Conservation (phyloP, 37 sponge, comb jelly and placozoan species). For the Ephydatia muelleri region DNA sequence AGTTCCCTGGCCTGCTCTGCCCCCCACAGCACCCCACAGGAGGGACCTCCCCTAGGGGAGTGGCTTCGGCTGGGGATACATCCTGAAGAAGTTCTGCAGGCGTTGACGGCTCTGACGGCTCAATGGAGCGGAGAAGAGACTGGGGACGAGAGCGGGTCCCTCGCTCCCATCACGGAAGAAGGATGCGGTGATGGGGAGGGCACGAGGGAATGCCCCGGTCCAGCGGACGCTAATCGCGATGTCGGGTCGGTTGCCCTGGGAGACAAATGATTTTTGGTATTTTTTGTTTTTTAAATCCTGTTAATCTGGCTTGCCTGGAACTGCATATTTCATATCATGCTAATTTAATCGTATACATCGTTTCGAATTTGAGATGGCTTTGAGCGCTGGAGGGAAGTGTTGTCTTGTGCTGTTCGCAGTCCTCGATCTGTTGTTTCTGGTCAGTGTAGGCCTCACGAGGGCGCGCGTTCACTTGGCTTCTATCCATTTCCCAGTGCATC, state of each 20-base stretch:
- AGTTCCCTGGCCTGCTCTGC: slow-evolving; percentile 26
- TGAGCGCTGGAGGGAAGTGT: neutral
- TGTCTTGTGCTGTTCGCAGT: slow-evolving; percentile 6
- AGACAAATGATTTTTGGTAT: too few species aligned
- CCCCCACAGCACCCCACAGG: slow-evolving; percentile 44
- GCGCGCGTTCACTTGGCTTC: neutral
- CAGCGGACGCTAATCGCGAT: too few species aligned
- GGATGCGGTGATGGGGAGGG: too few species aligned
- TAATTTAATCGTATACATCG: too few species aligned
- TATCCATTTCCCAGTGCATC: neutral
- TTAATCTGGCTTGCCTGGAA: too few species aligned
- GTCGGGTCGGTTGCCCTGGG: too few species aligned
- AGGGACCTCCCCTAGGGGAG: slow-evolving; percentile 39
- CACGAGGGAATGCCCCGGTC: too few species aligned
- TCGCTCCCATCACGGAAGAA: too few species aligned
- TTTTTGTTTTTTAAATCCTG: too few species aligned
- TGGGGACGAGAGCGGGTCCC: too few species aligned
- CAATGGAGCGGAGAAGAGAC: slow-evolving; percentile 8
- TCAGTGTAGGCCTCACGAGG: neutral
- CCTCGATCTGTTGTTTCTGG: neutral
- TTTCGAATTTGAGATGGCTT: too few species aligned
- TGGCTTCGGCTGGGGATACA: slow-evolving; percentile 44
- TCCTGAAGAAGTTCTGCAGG: slow-evolving; percentile 55
- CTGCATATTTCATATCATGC: too few species aligned
- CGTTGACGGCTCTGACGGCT: slow-evolving; percentile 44